Evolutionary conservation across 2,797 vertebrate genomes (phyloP).

Genomic region (Gouania willdenowi): DNA sequence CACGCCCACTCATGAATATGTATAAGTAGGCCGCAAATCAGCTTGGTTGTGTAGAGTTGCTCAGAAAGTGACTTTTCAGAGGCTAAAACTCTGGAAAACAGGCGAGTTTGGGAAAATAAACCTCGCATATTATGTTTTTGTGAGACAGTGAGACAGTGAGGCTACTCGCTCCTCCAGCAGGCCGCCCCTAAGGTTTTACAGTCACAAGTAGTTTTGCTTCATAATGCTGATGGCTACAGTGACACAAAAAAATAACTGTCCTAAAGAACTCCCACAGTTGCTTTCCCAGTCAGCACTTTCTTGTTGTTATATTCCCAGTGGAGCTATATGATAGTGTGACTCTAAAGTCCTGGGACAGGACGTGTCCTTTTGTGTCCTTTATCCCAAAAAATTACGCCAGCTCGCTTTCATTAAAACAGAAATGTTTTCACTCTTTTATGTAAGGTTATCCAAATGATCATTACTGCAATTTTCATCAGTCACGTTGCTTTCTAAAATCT

Average conservation of each 20-base stretch:
- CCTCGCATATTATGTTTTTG: too few species aligned
- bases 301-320: conserved; percentile 26
- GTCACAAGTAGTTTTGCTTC: background rate
- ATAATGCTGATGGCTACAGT: background rate
- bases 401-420: conserved; percentile 23
- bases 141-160: too few species aligned
- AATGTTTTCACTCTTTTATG: conserved; percentile 1
- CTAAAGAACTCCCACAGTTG: background rate
- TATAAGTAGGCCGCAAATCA: too few species aligned
- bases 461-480: conserved; percentile 11
- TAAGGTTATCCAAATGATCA: conserved; percentile 13
- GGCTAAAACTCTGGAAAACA: too few species aligned
- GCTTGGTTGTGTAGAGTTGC: too few species aligned
- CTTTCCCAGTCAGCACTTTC: conserved; percentile 19
- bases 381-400: conserved; percentile 1
- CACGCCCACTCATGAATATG: too few species aligned
- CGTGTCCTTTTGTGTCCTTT: conserved; percentile 1
- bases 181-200: background rate
- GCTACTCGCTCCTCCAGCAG: too few species aligned
- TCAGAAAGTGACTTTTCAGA: too few species aligned
- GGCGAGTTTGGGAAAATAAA: too few species aligned
- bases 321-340: conserved; percentile 16
- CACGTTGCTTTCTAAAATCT: conserved; percentile 32
- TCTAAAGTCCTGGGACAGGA: conserved; percentile 9
- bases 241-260: conserved; percentile 10